Percentiles rank a stretch among this genome's conserved stretches.
These are phyloP conservation scores for Neolamprologus toae DNA, from an alignment of 2,113 vertebrate genomes.

Conservation along the genomic window DNA sequence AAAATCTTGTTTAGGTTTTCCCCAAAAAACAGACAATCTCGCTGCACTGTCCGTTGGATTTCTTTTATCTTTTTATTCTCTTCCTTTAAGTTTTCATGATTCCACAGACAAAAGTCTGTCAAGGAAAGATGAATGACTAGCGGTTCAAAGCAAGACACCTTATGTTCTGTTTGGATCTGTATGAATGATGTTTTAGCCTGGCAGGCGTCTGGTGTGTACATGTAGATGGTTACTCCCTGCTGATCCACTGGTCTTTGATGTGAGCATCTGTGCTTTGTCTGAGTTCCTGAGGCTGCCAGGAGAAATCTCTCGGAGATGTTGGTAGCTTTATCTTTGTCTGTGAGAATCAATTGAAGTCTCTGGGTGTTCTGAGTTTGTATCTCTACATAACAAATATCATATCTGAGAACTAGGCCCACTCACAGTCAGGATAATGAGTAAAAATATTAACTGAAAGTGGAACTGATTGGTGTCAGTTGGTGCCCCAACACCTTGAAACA, in stretches of 20 bases:
- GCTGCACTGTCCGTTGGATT: neutral
- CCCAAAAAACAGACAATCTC: neutral
- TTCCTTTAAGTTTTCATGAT: slow-evolving; percentile 22
- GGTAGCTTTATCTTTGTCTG: neutral
- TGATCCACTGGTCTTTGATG: slow-evolving; percentile 50
- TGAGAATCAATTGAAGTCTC: neutral
- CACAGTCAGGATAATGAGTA: neutral
- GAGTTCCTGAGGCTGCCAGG: neutral
- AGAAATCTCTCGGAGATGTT: slow-evolving; percentile 13
- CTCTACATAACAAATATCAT: neutral
- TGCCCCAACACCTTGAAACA: neutral
- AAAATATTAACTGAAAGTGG: neutral
- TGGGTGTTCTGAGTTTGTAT: neutral
- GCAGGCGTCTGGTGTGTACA: neutral
- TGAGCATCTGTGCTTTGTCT: slow-evolving; percentile 34
- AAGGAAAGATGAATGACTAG: slow-evolving; percentile 11
- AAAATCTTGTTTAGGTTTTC: neutral
- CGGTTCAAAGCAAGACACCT: neutral
- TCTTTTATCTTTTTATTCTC: neutral
- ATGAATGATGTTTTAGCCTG: neutral
- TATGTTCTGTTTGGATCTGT: neutral
- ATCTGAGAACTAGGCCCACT: neutral
- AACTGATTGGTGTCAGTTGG: neutral
- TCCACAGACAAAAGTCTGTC: slow-evolving; percentile 12
- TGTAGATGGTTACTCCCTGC: slow-evolving; percentile 5